These are phyloP conservation scores for Himalopsyche japonica DNA, from an alignment of 2,888 invertebrate species.

Conservation along the genomic window DNA sequence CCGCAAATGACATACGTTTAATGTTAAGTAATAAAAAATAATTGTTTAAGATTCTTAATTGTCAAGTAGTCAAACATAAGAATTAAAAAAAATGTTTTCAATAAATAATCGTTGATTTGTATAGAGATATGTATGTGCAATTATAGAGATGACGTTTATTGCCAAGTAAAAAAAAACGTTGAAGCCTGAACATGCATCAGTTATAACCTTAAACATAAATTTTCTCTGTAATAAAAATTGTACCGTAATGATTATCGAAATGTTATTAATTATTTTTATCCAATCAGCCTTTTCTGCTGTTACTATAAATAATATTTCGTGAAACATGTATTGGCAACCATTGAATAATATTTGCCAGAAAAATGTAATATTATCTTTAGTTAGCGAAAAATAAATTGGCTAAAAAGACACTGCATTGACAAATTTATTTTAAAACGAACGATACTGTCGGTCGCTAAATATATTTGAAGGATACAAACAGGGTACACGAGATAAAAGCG, in stretches of 20 bases:
- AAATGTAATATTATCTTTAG: too few species aligned
- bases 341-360: too few species aligned
- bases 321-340: conserved; percentile 8
- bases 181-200: conserved; percentile 18
- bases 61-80: too few species aligned
- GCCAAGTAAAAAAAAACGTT: conserved; percentile 13
- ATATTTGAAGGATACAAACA: too few species aligned
- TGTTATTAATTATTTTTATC: conserved; percentile 39
- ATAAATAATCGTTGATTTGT: not conserved
- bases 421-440: too few species aligned
- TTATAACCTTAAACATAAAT: conserved; percentile 24
- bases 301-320: conserved; percentile 34
- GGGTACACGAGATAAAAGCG: too few species aligned
- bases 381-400: too few species aligned
- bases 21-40: too few species aligned
- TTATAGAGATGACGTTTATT: conserved; percentile 32
- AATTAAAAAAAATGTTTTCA: not conserved
- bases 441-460: too few species aligned
- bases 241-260: conserved; percentile 38
- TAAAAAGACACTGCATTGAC: too few species aligned
- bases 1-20: too few species aligned
- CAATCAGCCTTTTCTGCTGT: conserved; percentile 34
- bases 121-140: not conserved
- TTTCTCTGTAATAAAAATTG: conserved; percentile 35
- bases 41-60: too few species aligned